Evolutionary conservation across 2,113 vertebrate genomes (phyloP).

Genomic region (Coptodon rendalli): DNA sequence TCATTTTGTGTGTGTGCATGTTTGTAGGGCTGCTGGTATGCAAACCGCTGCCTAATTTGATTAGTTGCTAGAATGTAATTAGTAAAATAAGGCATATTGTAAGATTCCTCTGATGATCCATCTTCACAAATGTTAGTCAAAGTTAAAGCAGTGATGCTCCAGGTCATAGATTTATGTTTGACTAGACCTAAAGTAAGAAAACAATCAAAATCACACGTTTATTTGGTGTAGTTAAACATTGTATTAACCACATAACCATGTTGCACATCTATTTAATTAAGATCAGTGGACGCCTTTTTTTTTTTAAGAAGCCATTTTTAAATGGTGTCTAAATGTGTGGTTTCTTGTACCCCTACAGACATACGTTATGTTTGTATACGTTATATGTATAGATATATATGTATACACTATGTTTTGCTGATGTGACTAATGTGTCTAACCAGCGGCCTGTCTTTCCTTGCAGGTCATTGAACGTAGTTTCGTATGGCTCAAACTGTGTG

Average conservation of each 20-base stretch:
- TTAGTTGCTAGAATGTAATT: slow-evolving; percentile 33
- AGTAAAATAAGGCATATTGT: neutral
- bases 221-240: neutral
- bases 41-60: slow-evolving; percentile 37
- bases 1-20: neutral
- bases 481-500: neutral
- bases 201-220: neutral
- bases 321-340: neutral
- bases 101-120: slow-evolving; percentile 12
- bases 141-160: neutral
- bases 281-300: neutral
- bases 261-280: neutral
- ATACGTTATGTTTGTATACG: neutral
- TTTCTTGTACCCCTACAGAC: neutral
- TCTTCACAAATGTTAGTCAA: slow-evolving; percentile 30
- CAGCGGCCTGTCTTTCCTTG: neutral
- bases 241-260: neutral
- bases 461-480: neutral
- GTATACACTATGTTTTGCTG: neutral
- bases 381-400: neutral
- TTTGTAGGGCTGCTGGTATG: slow-evolving; percentile 17
- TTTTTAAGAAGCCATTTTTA: neutral
- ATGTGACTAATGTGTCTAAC: neutral
- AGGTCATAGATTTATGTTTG: neutral
- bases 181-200: neutral